Evolutionary conservation across 1,140 invertebrate genomes (phyloP).

Genomic region (Himalopsyche phryganea): DNA sequence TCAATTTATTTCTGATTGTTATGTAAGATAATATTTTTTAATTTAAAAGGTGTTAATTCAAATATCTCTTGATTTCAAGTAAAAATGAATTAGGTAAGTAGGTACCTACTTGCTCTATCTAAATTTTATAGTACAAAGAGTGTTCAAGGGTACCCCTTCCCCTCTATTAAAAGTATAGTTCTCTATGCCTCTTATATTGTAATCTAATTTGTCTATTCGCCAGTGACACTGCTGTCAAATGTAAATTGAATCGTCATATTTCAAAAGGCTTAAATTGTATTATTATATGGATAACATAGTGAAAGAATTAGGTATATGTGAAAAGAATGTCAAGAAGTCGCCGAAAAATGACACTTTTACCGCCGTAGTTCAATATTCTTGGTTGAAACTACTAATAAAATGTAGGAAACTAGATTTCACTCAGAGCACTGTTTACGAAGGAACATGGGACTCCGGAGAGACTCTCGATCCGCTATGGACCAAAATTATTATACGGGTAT

Average conservation of each 20-base stretch:
- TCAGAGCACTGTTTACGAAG: constrained; percentile 49
- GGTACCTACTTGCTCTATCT: too few species aligned
- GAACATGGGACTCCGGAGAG: constrained; percentile 52
- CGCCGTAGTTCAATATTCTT: constrained; percentile 62
- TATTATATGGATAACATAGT: constrained; percentile 57
- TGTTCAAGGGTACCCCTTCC: too few species aligned
- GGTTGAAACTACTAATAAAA: constrained; percentile 63
- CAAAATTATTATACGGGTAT: constrained; percentile 59
- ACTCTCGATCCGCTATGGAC: constrained; percentile 56
- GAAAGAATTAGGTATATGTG: constrained; percentile 61
- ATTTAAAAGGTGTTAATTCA: too few species aligned
- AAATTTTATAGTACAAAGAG: too few species aligned
- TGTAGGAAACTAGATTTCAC: constrained; percentile 56
- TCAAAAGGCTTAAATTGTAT: constrained; percentile 11
- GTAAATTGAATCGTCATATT: constrained; percentile 6
- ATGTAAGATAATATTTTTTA: too few species aligned
- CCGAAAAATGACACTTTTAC: constrained; percentile 53
- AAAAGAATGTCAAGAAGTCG: constrained; percentile 60
- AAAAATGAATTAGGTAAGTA: too few species aligned
- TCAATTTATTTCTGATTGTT: too few species aligned
- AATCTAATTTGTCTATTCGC: not conserved
- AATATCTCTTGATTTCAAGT: too few species aligned
- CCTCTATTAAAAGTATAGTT: too few species aligned
- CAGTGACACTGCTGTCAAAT: constrained; percentile 18
- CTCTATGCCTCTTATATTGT: too few species aligned